phyloP scores from a whole-genome alignment of 1,140 invertebrate species.

The Caerostris darwini region DNA sequence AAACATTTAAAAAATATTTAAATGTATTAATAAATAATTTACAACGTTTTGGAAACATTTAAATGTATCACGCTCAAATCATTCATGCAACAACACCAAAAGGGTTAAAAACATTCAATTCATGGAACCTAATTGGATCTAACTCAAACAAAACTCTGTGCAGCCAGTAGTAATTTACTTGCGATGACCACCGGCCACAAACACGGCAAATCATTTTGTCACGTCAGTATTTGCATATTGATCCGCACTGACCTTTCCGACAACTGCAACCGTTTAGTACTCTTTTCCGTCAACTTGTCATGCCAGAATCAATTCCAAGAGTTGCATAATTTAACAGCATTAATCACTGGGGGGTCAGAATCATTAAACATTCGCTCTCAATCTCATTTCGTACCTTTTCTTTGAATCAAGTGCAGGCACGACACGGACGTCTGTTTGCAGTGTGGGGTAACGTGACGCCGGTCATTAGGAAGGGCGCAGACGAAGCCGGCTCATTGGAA shows the following conservation, averaged over 20 bases:
- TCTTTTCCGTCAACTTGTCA: not conserved
- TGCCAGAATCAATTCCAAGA: not conserved
- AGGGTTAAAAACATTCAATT: too few species aligned
- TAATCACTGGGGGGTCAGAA: not conserved
- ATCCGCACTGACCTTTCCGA: not conserved
- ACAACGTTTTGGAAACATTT: too few species aligned
- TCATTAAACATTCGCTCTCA: conserved; percentile 15
- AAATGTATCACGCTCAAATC: too few species aligned
- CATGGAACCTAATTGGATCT: not conserved
- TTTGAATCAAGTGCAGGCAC: not conserved
- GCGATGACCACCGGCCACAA: not conserved
- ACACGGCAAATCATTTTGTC: not conserved
- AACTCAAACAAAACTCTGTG: not conserved
- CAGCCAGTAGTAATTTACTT: not conserved
- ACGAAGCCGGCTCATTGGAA: not conserved
- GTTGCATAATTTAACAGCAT: conserved; percentile 4
- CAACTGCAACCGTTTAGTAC: not conserved
- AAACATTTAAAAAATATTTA: too few species aligned
- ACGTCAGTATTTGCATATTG: not conserved
- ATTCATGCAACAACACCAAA: too few species aligned
- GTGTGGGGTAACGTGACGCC: not conserved
- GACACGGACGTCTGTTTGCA: not conserved
- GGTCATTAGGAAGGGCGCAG: not conserved
- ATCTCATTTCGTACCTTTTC: conserved; percentile 2
- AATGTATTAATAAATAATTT: too few species aligned